Base-by-base conservation (phyloP, 2,888 invertebrate genomes). In the Oscheius sp. region DNA sequence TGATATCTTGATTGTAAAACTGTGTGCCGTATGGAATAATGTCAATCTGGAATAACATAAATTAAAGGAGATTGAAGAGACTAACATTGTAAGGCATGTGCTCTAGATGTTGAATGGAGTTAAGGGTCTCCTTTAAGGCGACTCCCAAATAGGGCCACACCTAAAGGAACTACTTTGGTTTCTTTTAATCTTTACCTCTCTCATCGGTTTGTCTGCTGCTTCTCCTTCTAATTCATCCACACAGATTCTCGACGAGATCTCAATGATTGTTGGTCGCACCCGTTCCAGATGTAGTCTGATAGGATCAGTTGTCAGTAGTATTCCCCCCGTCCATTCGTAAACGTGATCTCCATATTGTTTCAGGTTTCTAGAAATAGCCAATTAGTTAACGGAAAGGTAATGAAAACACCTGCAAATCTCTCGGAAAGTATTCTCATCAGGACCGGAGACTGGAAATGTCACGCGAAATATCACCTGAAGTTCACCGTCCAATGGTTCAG, bases 391-490 rank as follows among this genome's bases (percentile, higher is more conserved):
- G 28, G n/a, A 5, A 1, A 24, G 1, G 22, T 12, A 38, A 26
- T 26, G 20, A 20, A 54, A 47, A 24, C 32, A 70, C 70, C 75
- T 67, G 44, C 75, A 75, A 14, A 76, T 68, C 41, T 73, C 70
- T 12, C 75, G 63, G 51, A 72, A 76, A 8, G 72, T 67, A n/a
- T 66, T 41, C 6, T 73, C 72, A 51, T 76, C 73, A 17, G 73
- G 75, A 22, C 75, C 75, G 41, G 66, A 62, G 20, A 76, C 66
- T 14, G 70, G 65, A 32, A 76, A 73, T 14, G 64, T 68, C 14
- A 76, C 24, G n/a, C 73, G 75, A 24, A 70, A 68, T 45, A 76
- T 73, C 36, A 76, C 71, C 45, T 76, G 75, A n/a, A 73, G 65
- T 45, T 76, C 75, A 9, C 73, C 75, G 33, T 76, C 75, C 28